Base-by-base conservation (phyloP, 2,113 vertebrate species). In the Eira barbara region DNA sequence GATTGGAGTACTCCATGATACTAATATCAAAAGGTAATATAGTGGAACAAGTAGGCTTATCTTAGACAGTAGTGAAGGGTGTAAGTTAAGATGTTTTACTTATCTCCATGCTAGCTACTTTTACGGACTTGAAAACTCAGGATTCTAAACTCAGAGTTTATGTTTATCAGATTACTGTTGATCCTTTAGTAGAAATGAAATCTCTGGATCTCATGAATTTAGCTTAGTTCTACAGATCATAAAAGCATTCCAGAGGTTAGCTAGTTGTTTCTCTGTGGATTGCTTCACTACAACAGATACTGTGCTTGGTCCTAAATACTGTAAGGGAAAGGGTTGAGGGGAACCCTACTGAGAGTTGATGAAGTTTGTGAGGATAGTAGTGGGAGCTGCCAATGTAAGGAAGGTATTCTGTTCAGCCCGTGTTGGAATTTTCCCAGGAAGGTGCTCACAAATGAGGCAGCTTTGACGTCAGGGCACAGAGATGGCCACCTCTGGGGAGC, bases 111-210 rank as follows among this genome's bases (percentile, higher is more conserved):
- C 7, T 76, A 88, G 78, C 52, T 85, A 13, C 18, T 15, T 52
- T 31, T 18, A 11, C 76, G 63, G 29, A 61, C 15, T 73, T n/a
- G n/a, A 73, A 88, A 85, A 49, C 2, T 45, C 71, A 85, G 1
- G 39, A 25, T 76, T 92, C 36, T 85, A 59, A 91, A 95, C 15
- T 81, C 57, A 29, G 14, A 45, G 6, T 87, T 83, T 87, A 34
- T 13, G 49, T 86, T 91, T 91, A 55, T 93, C 65, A 55, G 20
- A 45, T 87, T 73, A 34, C 45, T 42, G 4, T 21, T 71, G 45
- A 49, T 83, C 80, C 55, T 83, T 73, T 13, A 42, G n/a, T 57
- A 49, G 52, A 86, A 85, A 29, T 65, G 42, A 81, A 47, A 49
- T 52, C 9, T 61, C 93, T 57, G 42, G 21, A 8, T 55, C 39